Evolutionary conservation across 53 echinoderm and acorn worm species (phyloP), one percentile per base, ranked within the genome.

Genomic region (Stichopus horrens): DNA sequence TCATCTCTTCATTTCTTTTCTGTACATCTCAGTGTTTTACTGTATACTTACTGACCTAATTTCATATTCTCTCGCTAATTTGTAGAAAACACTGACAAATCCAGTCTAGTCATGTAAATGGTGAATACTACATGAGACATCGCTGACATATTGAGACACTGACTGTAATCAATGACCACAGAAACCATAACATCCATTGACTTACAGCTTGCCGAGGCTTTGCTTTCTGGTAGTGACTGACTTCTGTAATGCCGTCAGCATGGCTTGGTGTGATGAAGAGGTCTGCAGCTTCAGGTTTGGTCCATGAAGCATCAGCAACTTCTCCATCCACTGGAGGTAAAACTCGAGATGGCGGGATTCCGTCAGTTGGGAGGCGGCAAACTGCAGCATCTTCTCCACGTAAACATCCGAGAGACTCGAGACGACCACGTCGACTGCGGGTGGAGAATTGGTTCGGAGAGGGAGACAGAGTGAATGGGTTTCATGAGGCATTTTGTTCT

Each of bases 201-300:
- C 95, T 90, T 90, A 95, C 98, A 97, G 71, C 90, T 90, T 94
- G 22, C 92, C 94, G 2, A 95, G 89, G 81, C 91, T 95, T 59
- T 97, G 94, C 7, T 88, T 76, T 63, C 93, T 94, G n/a, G 76
- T 88, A 5, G 89, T 89, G 18, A 95, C 87, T 58, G 94, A 89
- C 56, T 97, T 95, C 93, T 97, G 95, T 13, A 97, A 86, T 5
- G 95, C 81, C n/a, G 89, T 94, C 16, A 97, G 90, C 89, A 97
- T 86, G 21, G 95, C 94, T 77, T 96, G 94, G 6, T 96, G 95
- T 4, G 88, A 78, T 10, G 98, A 88, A 5, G 94, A 90, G 6
- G 94, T 88, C 78, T 89, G 88, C 7, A 86, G 75, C 53, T 95
- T 95, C 53, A 97, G 79, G n/a, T 86, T 77, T 6, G 92, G 89